Percentiles rank a stretch among this genome's conserved stretches.
Evolutionary conservation across 2,113 vertebrate species (phyloP).

Genomic region (Cariama cristata): DNA sequence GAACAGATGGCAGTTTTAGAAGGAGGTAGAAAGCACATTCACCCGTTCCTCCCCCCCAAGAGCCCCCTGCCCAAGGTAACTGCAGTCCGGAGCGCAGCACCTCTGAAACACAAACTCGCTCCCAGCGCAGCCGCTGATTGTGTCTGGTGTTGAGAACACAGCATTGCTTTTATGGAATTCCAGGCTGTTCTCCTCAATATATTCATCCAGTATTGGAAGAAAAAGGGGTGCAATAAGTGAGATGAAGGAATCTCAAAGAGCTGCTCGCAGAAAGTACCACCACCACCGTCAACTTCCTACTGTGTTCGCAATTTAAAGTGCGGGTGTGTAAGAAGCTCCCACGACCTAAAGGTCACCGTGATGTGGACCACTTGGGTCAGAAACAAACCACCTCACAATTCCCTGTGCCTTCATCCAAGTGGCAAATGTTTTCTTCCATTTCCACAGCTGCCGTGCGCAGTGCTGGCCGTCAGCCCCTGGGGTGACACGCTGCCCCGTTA

Average conservation of each 20-base stretch:
- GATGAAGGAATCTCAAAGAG: background rate
- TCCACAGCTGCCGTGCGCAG: background rate
- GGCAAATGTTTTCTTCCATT: accelerated
- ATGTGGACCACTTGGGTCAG: background rate
- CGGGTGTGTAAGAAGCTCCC: background rate
- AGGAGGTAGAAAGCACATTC: background rate
- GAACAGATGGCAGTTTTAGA: background rate
- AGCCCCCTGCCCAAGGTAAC: background rate
- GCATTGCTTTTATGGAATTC: background rate
- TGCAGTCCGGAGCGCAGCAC: background rate
- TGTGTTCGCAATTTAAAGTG: background rate
- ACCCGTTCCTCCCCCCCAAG: background rate
- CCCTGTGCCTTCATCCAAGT: background rate
- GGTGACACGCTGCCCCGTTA: background rate
- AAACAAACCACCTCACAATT: background rate
- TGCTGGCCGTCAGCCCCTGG: background rate
- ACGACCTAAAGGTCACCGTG: background rate
- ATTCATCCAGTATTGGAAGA: background rate
- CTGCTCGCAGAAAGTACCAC: background rate
- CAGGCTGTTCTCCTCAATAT: background rate
- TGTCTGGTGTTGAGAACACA: background rate
- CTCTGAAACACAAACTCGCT: background rate
- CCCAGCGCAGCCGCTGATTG: background rate
- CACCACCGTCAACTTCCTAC: background rate
- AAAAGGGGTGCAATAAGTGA: background rate